phyloP scores from a whole-genome alignment of 2,888 invertebrate genomes.

The Glaucopsyche alexis region DNA sequence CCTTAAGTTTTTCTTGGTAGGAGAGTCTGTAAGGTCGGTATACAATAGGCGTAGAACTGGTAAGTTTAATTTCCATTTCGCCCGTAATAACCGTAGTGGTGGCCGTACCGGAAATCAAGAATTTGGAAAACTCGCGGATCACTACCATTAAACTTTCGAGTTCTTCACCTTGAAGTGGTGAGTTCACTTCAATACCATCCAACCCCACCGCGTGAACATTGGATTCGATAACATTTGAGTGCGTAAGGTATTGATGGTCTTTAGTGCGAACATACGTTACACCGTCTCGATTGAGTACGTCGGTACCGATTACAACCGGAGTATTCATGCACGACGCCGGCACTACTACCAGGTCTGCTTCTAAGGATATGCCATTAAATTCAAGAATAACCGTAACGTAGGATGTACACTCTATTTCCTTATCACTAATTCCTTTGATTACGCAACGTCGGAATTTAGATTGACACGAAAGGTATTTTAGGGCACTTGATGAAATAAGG shows the following conservation, averaged over 20 bases:
- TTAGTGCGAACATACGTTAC: too few relatives aligned
- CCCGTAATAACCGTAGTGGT: slow-evolving; percentile 42
- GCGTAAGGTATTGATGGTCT: too few relatives aligned
- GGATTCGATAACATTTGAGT: too few relatives aligned
- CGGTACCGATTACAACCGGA: slow-evolving; percentile 5
- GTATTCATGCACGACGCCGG: neutral
- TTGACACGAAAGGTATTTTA: slow-evolving; percentile 33
- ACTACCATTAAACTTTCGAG: slow-evolving; percentile 18
- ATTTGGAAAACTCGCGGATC: slow-evolving; percentile 36
- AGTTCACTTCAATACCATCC: slow-evolving; percentile 26
- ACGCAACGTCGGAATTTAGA: neutral
- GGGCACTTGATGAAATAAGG: slow-evolving; percentile 33
- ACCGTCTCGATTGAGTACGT: too few relatives aligned
- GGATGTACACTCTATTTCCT: slow-evolving; percentile 19
- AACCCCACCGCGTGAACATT: too few relatives aligned
- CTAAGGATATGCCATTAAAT: slow-evolving; percentile 27
- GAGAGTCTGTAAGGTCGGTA: slow-evolving; percentile 40
- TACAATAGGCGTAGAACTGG: slow-evolving; percentile 35
- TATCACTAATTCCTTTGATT: slow-evolving; percentile 34
- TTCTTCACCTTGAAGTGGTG: slow-evolving; percentile 31
- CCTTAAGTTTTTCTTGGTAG: neutral
- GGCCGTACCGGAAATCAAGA: slow-evolving; percentile 41
- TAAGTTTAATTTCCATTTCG: slow-evolving; percentile 41
- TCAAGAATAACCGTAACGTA: slow-evolving; percentile 35
- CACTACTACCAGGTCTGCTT: slow-evolving; percentile 8